Percentiles rank a stretch among this genome's conserved stretches.
Conservation (phyloP, 2,888 invertebrate genomes). For the Coremacera marginata region DNA sequence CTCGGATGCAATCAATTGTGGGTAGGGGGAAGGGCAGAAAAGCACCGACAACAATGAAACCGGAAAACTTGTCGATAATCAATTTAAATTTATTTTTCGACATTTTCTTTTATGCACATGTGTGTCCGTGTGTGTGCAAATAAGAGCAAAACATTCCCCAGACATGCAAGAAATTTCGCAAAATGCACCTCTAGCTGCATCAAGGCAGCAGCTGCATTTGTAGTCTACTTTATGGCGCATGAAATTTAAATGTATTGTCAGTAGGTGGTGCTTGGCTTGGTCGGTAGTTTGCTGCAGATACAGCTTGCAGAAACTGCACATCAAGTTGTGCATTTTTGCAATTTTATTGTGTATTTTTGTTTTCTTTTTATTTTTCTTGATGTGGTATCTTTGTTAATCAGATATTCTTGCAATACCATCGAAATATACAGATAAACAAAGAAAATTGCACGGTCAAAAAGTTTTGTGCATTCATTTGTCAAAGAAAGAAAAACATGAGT, state of each 20-base stretch:
- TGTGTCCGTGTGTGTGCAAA: background rate
- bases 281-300: background rate
- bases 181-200: conserved; percentile 12
- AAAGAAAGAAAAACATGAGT: background rate
- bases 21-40: no score
- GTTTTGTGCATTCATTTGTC: no score
- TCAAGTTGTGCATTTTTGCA: background rate
- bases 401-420: background rate
- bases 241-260: conserved; percentile 35
- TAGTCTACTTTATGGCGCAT: conserved; percentile 37
- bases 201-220: conserved; percentile 33
- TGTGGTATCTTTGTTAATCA: conserved; percentile 6
- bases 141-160: background rate
- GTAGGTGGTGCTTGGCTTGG: background rate
- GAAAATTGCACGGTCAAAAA: background rate
- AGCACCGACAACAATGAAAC: background rate
- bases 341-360: background rate
- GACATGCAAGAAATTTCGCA: background rate
- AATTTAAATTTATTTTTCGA: conserved; percentile 32
- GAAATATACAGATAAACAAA: background rate
- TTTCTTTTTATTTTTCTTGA: background rate
- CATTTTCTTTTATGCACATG: background rate
- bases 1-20: background rate
- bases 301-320: background rate
- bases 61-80: conserved; percentile 33